phyloP scores from a whole-genome alignment of 2,888 invertebrate species.

The Torymus texanus region DNA sequence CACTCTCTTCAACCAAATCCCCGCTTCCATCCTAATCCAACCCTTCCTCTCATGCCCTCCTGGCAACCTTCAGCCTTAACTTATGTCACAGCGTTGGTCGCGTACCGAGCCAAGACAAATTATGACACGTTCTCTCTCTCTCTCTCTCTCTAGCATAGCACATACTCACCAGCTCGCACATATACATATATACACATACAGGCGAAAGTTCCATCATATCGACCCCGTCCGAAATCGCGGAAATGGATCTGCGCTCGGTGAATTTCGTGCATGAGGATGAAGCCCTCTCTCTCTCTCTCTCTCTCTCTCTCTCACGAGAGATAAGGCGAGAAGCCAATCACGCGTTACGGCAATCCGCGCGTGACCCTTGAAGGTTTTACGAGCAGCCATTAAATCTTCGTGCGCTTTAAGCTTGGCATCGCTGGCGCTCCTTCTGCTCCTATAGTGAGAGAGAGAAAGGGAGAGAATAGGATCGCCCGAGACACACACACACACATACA shows the following conservation, averaged over 20 bases:
- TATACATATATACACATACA: too few species aligned
- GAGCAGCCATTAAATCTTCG: slow-evolving; percentile 62
- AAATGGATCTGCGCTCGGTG: slow-evolving; percentile 21
- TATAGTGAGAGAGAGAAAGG: too few species aligned
- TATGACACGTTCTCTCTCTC: too few species aligned
- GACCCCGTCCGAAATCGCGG: slow-evolving; percentile 19
- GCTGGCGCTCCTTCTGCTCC: background rate
- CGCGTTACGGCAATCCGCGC: slow-evolving; percentile 58
- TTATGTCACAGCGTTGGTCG: too few species aligned
- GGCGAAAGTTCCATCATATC: too few species aligned
- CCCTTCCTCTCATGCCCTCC: background rate
- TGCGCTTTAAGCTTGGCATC: slow-evolving; percentile 35
- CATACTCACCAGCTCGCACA: too few species aligned
- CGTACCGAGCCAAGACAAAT: too few species aligned
- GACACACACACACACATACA: too few species aligned
- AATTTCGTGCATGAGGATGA: slow-evolving; percentile 44
- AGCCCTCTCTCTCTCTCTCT: background rate
- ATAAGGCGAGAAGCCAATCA: slow-evolving; percentile 58
- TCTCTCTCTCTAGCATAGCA: too few species aligned
- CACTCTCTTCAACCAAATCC: too few species aligned
- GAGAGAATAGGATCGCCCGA: too few species aligned
- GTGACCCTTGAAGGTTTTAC: slow-evolving; percentile 61
- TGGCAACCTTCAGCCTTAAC: background rate
- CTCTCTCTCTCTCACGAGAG: background rate
- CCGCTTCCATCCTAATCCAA: too few species aligned